Base-by-base conservation (phyloP, 2,797 vertebrate species). In the Gadopsis bispinosus region DNA sequence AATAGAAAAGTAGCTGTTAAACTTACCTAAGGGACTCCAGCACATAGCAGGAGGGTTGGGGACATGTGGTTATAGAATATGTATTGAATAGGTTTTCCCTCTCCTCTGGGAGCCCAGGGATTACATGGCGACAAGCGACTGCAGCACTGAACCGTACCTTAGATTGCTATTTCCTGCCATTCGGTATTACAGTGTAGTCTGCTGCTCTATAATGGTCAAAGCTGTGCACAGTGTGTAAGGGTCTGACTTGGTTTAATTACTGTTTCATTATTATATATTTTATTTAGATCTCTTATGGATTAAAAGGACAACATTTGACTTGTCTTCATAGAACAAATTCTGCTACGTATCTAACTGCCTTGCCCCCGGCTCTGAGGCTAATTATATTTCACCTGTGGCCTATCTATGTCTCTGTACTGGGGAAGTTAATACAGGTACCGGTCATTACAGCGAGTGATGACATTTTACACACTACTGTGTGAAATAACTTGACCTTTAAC, bases 1-100 rank as follows among this genome's bases (percentile, higher is more conserved):
- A 95, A 96, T 95, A 93, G 95, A 95, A 95, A 95, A 95, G 93
- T 93, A 94, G 95, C 93, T 94, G 92, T 96, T 96, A 95, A 96
- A 95, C 94, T 95, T 94, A 94, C 94, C 94, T 93, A 93, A 92
- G 95, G 95, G 95, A 95, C 87, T 88, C 69, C 79, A 66, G 86
- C 86, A 89, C 90, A 91, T 87, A 79, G 89, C 70, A 74, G 70
- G 75, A 78, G 69, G 74, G 80, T 69, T 79, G 77, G 60, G 65
- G 79, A 69, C 29, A 81, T 88, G 87, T 87, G 91, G 85, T 93
- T 93, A 94, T 92, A 79, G 90, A 94, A 93, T 94, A 94, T 95
- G 95, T 95, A 95, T 95, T 95, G 92, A 94, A 94, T 87, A 92
- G 93, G 88, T 91, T 89, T 83, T 85, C 79, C 77, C 76, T 83